A percentile compares a stretch with the other conserved stretches of the same genome.
phyloP scores from a whole-genome alignment of 2,113 vertebrate species.

The Prunella fulvescens region DNA sequence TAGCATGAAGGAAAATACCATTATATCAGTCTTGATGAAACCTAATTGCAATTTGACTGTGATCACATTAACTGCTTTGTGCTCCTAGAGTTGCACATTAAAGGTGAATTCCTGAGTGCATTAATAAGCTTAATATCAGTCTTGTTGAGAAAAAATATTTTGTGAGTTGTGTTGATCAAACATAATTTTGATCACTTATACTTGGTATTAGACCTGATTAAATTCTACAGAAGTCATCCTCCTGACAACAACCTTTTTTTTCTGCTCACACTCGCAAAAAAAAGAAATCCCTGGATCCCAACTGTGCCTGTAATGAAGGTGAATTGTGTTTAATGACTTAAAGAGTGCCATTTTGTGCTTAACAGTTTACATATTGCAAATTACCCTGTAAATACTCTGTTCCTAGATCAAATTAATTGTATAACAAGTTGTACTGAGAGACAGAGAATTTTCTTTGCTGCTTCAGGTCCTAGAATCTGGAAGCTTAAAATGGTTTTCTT shows the following conservation, averaged over 20 bases:
- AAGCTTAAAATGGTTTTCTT: background rate
- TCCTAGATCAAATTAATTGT: conserved; percentile 51
- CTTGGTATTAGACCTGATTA: conserved; percentile 24
- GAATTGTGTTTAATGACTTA: conserved; percentile 59
- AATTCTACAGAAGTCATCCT: conserved; percentile 12
- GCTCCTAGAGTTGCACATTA: conserved; percentile 12
- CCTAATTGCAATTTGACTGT: conserved; percentile 37
- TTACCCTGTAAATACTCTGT: conserved; percentile 43
- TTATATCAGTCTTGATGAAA: conserved; percentile 39
- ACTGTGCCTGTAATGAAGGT: conserved; percentile 61
- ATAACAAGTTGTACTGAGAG: conserved; percentile 35
- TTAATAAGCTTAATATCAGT: background rate
- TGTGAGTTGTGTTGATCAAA: conserved; percentile 35
- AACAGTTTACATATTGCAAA: conserved; percentile 48
- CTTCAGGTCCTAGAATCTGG: background rate
- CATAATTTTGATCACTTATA: conserved; percentile 32
- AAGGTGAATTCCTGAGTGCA: conserved; percentile 27
- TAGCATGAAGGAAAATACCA: conserved; percentile 55
- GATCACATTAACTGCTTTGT: conserved; percentile 50
- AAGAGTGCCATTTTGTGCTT: conserved; percentile 50
- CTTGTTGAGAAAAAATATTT: conserved; percentile 8
- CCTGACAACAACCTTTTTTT: background rate
- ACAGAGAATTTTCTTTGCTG: background rate
- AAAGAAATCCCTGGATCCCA: conserved; percentile 33
- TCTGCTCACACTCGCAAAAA: background rate